These are phyloP conservation scores for Pristiophorus japonicus DNA, from an alignment of 2,113 vertebrate genomes.

Conservation along the genomic window DNA sequence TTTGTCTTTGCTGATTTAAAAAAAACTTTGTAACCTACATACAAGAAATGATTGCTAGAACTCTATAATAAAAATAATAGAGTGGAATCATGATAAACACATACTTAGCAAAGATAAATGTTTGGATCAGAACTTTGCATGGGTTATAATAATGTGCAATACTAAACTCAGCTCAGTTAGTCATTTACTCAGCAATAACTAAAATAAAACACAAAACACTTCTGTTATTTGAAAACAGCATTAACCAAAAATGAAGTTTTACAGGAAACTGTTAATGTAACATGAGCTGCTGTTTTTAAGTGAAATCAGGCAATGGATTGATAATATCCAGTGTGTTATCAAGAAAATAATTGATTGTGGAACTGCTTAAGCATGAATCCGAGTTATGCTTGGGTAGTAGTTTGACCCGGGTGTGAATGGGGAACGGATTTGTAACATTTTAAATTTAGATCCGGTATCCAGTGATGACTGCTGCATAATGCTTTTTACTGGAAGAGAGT, in stretches of 20 bases:
- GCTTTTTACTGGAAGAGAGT: constrained; percentile 4
- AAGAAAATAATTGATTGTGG: not conserved
- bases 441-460: not conserved
- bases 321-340: constrained; percentile 25
- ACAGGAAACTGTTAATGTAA: not conserved
- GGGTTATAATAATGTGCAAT: constrained; percentile 34
- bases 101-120: constrained; percentile 28
- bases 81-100: constrained; percentile 31
- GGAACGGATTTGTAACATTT: constrained; percentile 8
- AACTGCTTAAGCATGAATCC: not conserved
- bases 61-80: constrained; percentile 29
- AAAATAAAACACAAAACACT: constrained; percentile 26
- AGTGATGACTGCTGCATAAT: not conserved
- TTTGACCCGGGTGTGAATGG: not conserved
- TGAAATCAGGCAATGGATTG: constrained; percentile 30
- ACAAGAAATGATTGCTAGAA: constrained; percentile 31
- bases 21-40: constrained; percentile 26
- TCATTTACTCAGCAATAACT: constrained; percentile 13
- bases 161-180: constrained; percentile 31
- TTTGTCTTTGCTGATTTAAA: constrained; percentile 14
- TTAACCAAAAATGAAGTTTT: constrained; percentile 3
- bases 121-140: constrained; percentile 26
- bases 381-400: not conserved
- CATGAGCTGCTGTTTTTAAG: constrained; percentile 33
- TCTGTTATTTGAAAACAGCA: constrained; percentile 26